phyloP scores from a whole-genome alignment of 2,797 vertebrate species.

The Sebastes aleutianus region DNA sequence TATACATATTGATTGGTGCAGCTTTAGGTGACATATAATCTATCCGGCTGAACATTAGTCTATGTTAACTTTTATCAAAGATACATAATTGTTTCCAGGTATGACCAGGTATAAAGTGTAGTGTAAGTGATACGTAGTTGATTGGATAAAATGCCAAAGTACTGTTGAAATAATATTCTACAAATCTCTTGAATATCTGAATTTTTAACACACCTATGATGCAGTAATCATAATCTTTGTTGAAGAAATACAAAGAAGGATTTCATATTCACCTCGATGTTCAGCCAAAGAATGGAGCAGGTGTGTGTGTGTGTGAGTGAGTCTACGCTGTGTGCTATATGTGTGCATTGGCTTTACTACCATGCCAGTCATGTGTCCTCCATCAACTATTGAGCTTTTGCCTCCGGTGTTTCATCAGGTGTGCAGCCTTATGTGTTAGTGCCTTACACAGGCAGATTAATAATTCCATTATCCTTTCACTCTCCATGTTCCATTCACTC shows the following conservation, averaged over 20 bases:
- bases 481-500: constrained; percentile 54
- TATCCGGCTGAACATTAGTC: background rate
- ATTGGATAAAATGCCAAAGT: background rate
- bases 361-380: constrained; percentile 50
- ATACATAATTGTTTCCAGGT: background rate
- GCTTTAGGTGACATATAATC: background rate
- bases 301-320: constrained; percentile 6
- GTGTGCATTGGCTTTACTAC: constrained; percentile 15
- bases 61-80: background rate
- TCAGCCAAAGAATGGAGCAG: background rate
- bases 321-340: background rate
- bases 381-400: constrained; percentile 65
- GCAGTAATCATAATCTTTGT: background rate
- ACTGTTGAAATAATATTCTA: background rate
- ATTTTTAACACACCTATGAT: background rate
- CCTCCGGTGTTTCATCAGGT: constrained; percentile 69
- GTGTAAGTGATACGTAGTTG: background rate
- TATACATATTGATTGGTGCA: background rate
- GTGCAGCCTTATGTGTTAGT: constrained; percentile 54
- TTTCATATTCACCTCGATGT: background rate
- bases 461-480: constrained; percentile 68
- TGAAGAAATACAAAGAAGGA: background rate
- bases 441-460: constrained; percentile 60
- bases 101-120: background rate
- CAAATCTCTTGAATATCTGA: background rate